Evolutionary conservation across 2,888 invertebrate species (phyloP).

Genomic region (Mythimna loreyi): DNA sequence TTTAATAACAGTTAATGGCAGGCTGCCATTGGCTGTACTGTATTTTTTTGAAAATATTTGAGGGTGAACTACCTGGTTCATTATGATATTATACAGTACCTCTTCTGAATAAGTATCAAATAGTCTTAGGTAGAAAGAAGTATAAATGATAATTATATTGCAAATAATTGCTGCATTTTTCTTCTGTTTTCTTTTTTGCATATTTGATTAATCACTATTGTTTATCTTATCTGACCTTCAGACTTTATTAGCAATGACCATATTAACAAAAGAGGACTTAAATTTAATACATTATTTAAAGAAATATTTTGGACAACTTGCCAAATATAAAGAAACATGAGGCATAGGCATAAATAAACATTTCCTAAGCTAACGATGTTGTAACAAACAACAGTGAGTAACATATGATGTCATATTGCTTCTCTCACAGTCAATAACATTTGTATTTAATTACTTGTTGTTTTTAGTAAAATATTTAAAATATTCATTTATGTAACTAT

Average conservation of each 20-base stretch:
- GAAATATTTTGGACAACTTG: not conserved
- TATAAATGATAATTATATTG: too few relatives aligned
- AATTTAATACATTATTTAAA: too few relatives aligned
- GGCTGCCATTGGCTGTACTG: too few relatives aligned
- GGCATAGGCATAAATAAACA: slow-evolving; percentile 33
- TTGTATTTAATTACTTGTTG: slow-evolving; percentile 8
- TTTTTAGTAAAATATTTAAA: not conserved
- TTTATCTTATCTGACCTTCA: too few relatives aligned
- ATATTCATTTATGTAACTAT: not conserved
- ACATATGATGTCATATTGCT: slow-evolving; percentile 55
- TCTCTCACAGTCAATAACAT: slow-evolving; percentile 35
- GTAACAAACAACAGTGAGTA: slow-evolving; percentile 41
- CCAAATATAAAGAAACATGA: not conserved
- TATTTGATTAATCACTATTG: too few relatives aligned
- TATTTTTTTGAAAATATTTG: too few relatives aligned
- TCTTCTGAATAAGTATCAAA: not conserved
- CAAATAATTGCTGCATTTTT: too few relatives aligned
- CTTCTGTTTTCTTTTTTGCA: too few relatives aligned
- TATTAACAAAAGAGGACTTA: not conserved
- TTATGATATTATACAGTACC: not conserved
- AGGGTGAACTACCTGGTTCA: not conserved
- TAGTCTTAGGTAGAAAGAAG: not conserved
- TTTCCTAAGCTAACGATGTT: slow-evolving; percentile 28
- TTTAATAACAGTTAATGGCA: too few relatives aligned
- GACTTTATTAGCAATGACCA: not conserved